Evolutionary conservation across 1,140 invertebrate genomes (phyloP).

Genomic region (Formica selysi): DNA sequence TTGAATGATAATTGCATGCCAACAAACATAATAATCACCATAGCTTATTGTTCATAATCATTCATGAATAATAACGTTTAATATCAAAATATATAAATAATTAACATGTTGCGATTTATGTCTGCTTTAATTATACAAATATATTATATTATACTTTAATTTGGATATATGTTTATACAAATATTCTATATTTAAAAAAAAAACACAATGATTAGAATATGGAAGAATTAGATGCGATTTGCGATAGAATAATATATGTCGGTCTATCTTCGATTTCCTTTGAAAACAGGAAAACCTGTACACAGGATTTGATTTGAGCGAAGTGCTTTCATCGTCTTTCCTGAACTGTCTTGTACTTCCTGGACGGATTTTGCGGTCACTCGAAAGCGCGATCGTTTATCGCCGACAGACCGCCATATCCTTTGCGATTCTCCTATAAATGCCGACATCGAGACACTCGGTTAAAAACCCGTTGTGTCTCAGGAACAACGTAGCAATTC

Average conservation of each 20-base stretch:
- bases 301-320: conserved; percentile 4
- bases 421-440: conserved; percentile 62
- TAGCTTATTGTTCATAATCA: conserved; percentile 5
- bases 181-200: neutral
- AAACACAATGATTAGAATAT: neutral
- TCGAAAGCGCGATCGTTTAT: conserved; percentile 26
- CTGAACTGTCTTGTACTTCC: neutral
- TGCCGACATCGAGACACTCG: no score
- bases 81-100: conserved; percentile 20
- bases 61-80: conserved; percentile 29
- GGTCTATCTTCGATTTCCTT: conserved; percentile 26
- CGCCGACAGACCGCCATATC: conserved; percentile 38
- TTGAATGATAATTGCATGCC: neutral
- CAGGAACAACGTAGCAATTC: neutral
- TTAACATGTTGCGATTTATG: conserved; percentile 10
- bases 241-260: neutral
- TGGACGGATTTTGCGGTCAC: conserved; percentile 62
- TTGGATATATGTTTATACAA: neutral
- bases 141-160: neutral
- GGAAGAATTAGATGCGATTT: neutral
- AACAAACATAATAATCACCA: conserved; percentile 14
- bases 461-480: neutral
- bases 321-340: neutral
- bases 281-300: conserved; percentile 63
- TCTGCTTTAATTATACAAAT: conserved; percentile 13